These are phyloP conservation scores for fruit fly (Drosophila melanogaster) DNA, from an alignment of 1,140 invertebrate species.

Conservation along the genomic window Release_6_plus_ISO1_MT NT_037436.4:3488501-3489000, in stretches of 20 bases:
- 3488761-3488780: conserved; percentile 72
- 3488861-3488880: conserved; percentile 33
- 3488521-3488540: conserved; percentile 58
- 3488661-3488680: conserved; percentile 81
- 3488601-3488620: conserved; percentile 82
- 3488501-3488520: conserved; percentile 54
- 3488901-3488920: neutral
- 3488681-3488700: conserved; percentile 38
- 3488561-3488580: neutral
- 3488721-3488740: neutral
- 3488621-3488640: conserved; percentile 81
- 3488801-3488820: conserved; percentile 75
- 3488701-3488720: conserved; percentile 4
- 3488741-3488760: conserved; percentile 4
- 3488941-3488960: too few relatives aligned
- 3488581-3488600: conserved; percentile 38
- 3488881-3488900: conserved; percentile 9
- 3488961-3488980: neutral
- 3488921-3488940: neutral
- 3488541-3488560: conserved; percentile 11
- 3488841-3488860: conserved; percentile 28
- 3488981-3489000: neutral
- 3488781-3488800: conserved; percentile 67
- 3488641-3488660: conserved; percentile 81
- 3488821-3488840: conserved; percentile 55